Conservation (phyloP, 2,888 invertebrate genomes). For the Ichneumon xanthorius region DNA sequence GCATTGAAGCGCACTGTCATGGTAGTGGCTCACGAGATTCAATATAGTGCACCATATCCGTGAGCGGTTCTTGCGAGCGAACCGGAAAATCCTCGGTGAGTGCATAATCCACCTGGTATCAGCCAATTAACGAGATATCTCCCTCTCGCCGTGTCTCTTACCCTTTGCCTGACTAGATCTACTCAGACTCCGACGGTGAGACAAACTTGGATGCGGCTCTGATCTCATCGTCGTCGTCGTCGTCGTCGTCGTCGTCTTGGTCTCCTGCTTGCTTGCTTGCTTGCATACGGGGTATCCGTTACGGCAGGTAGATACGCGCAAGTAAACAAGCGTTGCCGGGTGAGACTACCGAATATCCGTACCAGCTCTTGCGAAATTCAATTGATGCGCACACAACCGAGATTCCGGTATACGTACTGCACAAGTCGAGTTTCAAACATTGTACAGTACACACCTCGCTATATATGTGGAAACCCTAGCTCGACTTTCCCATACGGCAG, state of each 20-base stretch:
- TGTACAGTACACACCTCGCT: background rate
- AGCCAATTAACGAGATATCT: constrained; percentile 67
- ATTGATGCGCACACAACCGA: constrained; percentile 22
- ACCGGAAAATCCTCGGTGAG: constrained; percentile 62
- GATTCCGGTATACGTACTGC: background rate
- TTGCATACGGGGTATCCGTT: constrained; percentile 18
- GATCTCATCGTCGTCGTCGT: constrained; percentile 34
- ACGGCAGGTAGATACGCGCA: constrained; percentile 31
- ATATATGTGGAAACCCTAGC: background rate
- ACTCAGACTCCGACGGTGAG: constrained; percentile 38
- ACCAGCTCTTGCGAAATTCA: constrained; percentile 21
- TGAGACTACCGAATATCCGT: constrained; percentile 4
- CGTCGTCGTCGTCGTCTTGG: background rate
- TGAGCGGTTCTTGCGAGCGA: constrained; percentile 33
- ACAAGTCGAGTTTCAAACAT: background rate
- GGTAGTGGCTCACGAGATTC: constrained; percentile 48
- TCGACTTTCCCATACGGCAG: background rate
- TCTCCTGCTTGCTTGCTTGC: constrained; percentile 15
- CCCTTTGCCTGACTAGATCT: constrained; percentile 33
- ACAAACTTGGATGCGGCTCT: constrained; percentile 51
- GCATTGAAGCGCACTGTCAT: constrained; percentile 26
- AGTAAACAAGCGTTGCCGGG: constrained; percentile 30
- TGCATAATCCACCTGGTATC: constrained; percentile 67
- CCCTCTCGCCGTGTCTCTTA: constrained; percentile 22
- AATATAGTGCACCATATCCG: constrained; percentile 30